Conservation (phyloP, 2,113 vertebrate species). For the Speoplatyrhinus poulsoni region DNA sequence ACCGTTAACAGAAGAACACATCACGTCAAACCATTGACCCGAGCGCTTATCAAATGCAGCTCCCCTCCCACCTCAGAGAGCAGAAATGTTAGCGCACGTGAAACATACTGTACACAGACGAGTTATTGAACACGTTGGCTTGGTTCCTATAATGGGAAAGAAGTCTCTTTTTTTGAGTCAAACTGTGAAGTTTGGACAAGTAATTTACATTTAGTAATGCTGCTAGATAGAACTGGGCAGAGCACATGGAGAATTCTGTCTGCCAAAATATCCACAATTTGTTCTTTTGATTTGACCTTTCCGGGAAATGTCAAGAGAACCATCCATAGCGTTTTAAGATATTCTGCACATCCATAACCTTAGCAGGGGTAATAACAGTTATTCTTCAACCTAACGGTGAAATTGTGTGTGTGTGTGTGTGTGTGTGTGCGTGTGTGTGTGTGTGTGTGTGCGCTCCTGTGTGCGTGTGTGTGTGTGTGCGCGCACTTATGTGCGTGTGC, state of each 20-base stretch:
- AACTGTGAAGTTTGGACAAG: no score
- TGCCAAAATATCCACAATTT: not conserved
- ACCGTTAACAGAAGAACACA: conserved; percentile 56
- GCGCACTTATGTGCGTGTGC: no score
- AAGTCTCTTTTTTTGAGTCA: no score
- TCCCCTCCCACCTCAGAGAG: conserved; percentile 38
- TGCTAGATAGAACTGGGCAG: no score
- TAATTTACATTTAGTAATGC: no score
- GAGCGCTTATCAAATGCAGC: conserved; percentile 61
- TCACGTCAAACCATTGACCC: conserved; percentile 65
- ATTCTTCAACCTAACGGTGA: not conserved
- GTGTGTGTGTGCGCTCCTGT: no score
- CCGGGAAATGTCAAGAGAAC: no score
- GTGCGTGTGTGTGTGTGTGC: no score
- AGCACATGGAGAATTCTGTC: not conserved
- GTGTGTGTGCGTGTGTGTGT: not conserved
- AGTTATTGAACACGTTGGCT: no score
- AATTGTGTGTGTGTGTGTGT: conserved; percentile 7
- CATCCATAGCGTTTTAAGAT: no score
- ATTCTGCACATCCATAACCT: not conserved
- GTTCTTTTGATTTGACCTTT: not conserved
- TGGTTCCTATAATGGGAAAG: no score
- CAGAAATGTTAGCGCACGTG: conserved; percentile 13
- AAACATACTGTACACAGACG: not conserved
- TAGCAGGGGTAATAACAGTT: not conserved